Conservation (phyloP, 2,888 invertebrate genomes). For the Neoitamus cyanurus region DNA sequence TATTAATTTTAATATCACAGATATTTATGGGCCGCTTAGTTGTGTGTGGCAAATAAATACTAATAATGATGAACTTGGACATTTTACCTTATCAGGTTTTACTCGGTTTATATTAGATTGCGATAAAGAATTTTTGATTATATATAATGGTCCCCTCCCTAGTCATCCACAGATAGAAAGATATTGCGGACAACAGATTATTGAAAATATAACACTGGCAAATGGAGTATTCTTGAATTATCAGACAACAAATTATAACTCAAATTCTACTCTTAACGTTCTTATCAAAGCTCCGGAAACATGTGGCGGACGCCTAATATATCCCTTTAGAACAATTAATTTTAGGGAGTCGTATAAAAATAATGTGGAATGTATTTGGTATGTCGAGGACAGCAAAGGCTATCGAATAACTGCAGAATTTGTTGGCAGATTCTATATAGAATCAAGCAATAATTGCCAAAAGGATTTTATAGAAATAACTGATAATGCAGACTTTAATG, state of each 20-base stretch:
- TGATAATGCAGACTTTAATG: conserved; percentile 70
- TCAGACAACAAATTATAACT: conserved; percentile 68
- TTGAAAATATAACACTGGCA: conserved; percentile 59
- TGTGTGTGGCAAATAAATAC: conserved; percentile 78
- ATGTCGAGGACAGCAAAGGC: conserved; percentile 72
- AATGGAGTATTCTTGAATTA: conserved; percentile 76
- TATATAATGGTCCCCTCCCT: conserved; percentile 67
- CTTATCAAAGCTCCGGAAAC: conserved; percentile 58
- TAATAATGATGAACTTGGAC: conserved; percentile 53
- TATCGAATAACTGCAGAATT: conserved; percentile 76
- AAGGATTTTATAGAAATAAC: conserved; percentile 81
- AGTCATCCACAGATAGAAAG: conserved; percentile 67
- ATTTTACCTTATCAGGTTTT: conserved; percentile 65
- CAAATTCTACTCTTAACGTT: conserved; percentile 59
- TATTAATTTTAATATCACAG: conserved; percentile 59
- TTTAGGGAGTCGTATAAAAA: conserved; percentile 70
- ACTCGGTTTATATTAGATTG: conserved; percentile 71
- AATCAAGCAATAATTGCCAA: conserved; percentile 74
- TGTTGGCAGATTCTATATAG: conserved; percentile 78
- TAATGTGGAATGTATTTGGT: conserved; percentile 85
- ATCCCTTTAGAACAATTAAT: conserved; percentile 59
- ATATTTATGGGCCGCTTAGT: conserved; percentile 67
- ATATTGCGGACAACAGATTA: conserved; percentile 68
- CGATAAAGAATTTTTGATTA: conserved; percentile 68
- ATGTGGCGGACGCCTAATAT: conserved; percentile 75